phyloP scores from a whole-genome alignment of 2,113 vertebrate genomes.

The Pachypanchax playfairii region DNA sequence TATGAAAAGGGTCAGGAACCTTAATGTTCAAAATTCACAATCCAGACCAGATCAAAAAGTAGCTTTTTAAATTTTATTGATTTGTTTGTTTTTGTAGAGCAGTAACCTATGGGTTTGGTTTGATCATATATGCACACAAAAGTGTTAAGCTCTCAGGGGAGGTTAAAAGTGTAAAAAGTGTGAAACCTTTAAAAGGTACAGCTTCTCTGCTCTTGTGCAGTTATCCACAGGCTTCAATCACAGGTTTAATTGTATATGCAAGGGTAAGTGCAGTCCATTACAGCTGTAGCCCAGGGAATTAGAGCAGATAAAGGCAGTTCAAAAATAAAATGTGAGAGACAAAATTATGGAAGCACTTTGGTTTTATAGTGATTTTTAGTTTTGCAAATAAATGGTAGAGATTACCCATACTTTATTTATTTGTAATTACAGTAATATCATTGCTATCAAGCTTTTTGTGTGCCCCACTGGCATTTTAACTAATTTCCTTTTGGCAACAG shows the following conservation, averaged over 20 bases:
- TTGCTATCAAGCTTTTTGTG: neutral
- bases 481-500: neutral
- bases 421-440: neutral
- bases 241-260: conserved; percentile 11
- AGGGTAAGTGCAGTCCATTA: conserved; percentile 9
- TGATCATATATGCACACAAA: neutral
- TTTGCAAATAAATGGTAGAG: neutral
- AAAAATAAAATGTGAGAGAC: neutral
- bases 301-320: neutral
- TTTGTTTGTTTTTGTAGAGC: conserved; percentile 10
- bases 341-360: neutral
- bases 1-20: neutral
- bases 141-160: conserved; percentile 1
- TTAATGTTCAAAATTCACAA: conserved; percentile 11
- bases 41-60: neutral
- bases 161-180: conserved; percentile 11
- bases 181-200: conserved; percentile 16
- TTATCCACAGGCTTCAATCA: conserved; percentile 11
- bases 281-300: neutral
- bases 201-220: conserved; percentile 10
- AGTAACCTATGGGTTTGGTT: neutral
- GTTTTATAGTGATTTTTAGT: conserved; percentile 5
- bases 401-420: neutral
- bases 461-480: neutral
- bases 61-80: too few species aligned